phyloP scores from a whole-genome alignment of 2,113 vertebrate species.

The Ceratotherium simum region DNA sequence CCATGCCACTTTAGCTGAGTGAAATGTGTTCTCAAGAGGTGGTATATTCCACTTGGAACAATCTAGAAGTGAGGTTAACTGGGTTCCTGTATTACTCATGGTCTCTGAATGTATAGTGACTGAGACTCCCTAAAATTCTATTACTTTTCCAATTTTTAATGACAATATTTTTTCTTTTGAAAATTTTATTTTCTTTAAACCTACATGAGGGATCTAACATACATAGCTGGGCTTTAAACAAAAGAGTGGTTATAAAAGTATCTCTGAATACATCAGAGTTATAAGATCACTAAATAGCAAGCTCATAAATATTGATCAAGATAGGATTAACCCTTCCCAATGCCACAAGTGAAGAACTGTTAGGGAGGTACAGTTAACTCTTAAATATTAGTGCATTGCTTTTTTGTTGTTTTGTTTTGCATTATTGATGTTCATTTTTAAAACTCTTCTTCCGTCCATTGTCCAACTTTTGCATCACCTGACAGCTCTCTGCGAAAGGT shows the following conservation, averaged over 20 bases:
- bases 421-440: neutral
- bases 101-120: neutral
- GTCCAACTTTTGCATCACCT: neutral
- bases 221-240: neutral
- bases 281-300: neutral
- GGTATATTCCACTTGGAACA: neutral
- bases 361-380: neutral
- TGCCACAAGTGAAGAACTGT: neutral
- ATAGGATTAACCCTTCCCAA: constrained; percentile 8
- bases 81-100: neutral
- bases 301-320: neutral
- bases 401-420: neutral
- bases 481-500: neutral
- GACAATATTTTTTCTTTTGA: neutral
- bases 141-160: neutral
- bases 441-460: neutral
- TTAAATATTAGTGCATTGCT: neutral
- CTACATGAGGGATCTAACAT: neutral
- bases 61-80: neutral
- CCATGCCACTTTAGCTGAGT: neutral
- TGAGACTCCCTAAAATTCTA: neutral
- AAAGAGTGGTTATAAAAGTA: neutral
- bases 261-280: neutral
- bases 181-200: neutral
- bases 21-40: neutral